Base-by-base conservation (phyloP, 1,140 invertebrate genomes). In the Melitaea cinxia region DNA sequence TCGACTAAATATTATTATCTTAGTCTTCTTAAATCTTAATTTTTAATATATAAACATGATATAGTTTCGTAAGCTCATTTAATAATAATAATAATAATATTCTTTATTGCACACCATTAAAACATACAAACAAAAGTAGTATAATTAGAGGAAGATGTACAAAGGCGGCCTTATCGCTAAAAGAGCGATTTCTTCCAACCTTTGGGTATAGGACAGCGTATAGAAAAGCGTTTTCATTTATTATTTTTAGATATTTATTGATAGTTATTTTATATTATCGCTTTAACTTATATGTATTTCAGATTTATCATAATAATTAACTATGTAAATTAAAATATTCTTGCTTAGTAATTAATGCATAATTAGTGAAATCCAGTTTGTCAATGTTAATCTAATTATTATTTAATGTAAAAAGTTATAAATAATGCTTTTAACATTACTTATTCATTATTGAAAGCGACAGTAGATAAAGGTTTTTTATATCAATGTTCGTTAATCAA, bases 401-500 rank as follows among this genome's bases (percentile, higher is more conserved):
- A 33, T 33, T 9, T 33, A 14, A 4, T 17, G 15, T 39, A 39
- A 6, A 6, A 2, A 42, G 14, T 17, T 42, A 15, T 42, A 42
- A 9, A 15, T 39, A 6, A 39, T 39, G n/a, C 9, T n/a, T 33
- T 33, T 33, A 39, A 39, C 15, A 2, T 42, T 14, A 42, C 37
- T 42, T 42, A 17, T 42, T 7, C 15, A 42, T 17, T 5, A 42
- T 9, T 17, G 37, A 17, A 42, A 42, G 17, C 14, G 37, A 47
- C 35, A 52, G n/a, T 57, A 39, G 57, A 68, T 68, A 42, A 42
- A 42, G 69, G 68, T 72, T 60, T 58, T 39, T 26, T 69, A 72
- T 76, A 74, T 28, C 33, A 63, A 70, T 66, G 52, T 56, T 65
- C 57, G 68, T 73, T 56, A 75, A 63, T 55, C 60, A 63, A 57